Evolutionary conservation across 2,888 invertebrate species (phyloP).

Genomic region (Colletes collaris): DNA sequence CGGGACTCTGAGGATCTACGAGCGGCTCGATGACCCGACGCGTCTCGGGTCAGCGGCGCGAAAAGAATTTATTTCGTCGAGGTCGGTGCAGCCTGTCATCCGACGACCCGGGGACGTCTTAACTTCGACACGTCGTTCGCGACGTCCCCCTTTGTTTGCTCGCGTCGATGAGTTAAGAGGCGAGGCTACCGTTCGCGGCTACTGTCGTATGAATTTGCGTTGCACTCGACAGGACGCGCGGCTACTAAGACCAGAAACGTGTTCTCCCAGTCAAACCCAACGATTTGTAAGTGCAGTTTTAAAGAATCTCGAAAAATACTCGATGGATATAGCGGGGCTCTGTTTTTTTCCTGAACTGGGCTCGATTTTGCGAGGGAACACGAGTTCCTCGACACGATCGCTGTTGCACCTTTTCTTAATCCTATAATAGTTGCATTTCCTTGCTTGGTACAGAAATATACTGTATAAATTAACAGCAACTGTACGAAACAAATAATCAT

Average conservation of each 20-base stretch:
- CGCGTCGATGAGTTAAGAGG: slow-evolving; percentile 50
- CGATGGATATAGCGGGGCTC: neutral
- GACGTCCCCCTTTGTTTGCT: slow-evolving; percentile 38
- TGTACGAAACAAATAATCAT: no score
- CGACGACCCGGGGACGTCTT: slow-evolving; percentile 69
- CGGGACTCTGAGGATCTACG: slow-evolving; percentile 49
- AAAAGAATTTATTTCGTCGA: slow-evolving; percentile 73
- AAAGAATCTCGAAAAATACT: neutral
- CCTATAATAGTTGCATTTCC: no score
- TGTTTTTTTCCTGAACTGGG: no score
- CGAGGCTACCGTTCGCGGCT: slow-evolving; percentile 54
- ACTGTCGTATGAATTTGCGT: slow-evolving; percentile 57
- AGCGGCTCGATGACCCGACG: slow-evolving; percentile 47
- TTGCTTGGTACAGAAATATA: no score
- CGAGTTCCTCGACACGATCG: no score
- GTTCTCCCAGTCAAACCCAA: slow-evolving; percentile 31
- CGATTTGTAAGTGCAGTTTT: slow-evolving; percentile 14
- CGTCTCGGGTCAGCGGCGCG: slow-evolving; percentile 45
- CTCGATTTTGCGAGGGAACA: no score
- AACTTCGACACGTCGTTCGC: slow-evolving; percentile 68
- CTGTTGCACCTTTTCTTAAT: no score
- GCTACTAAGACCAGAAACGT: slow-evolving; percentile 31
- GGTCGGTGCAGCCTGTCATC: slow-evolving; percentile 71
- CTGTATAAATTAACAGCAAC: no score
- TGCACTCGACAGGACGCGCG: slow-evolving; percentile 42